Evolutionary conservation across 2,113 vertebrate species (phyloP), one percentile per base, ranked within the genome.

Genomic region (Lethenteron reissneri): DNA sequence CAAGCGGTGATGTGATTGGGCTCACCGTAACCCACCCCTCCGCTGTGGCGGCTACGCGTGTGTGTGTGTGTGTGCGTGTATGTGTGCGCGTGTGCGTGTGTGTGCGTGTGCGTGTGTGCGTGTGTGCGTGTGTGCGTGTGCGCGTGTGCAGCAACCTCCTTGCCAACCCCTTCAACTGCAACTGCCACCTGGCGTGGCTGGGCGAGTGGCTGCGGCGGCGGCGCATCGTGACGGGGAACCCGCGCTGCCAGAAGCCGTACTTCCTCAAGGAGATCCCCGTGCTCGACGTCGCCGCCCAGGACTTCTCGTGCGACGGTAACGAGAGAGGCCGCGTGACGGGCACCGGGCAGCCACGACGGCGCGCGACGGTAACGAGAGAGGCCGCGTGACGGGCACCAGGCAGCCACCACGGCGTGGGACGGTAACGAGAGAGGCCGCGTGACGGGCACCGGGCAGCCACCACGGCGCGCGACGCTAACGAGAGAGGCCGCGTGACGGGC

Each of bases 191-290:
- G 4, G 90, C 91, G 0, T 99, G 94, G 94, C 79, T 99, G 74
- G 94, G 94, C 9, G 91, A 96, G 69, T 99, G 94, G 94, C 81
- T 99, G 56, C 83, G 92, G 73, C 91, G 86, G 81, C 97, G 94
- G 74, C 85, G 91, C 56, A 96, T 99, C 2, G 94, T 99, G 56
- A 99, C 94, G 0, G 94, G 94, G 72, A 99, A 99, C 77, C 94
- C 94, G 71, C 87, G 94, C 17, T 99, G 94, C 78, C 92, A 95
- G 76, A 97, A 81, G 68, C 94, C 94, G 0, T 99, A 95, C 76
- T 99, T 99, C 79, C 83, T 99, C 57, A 96, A 96, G 73, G 94
- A 99, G 78, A 99, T 99, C 75, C 94, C 94, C 21, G 95, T 99
- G 74, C 94, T 96, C 77, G 94, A 99, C 17, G 94, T 99, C 12